Base-by-base conservation (phyloP, 30 jellyfish, hydroid and myxozoan genomes). In the Calvadosia cruxmelitensis region DNA sequence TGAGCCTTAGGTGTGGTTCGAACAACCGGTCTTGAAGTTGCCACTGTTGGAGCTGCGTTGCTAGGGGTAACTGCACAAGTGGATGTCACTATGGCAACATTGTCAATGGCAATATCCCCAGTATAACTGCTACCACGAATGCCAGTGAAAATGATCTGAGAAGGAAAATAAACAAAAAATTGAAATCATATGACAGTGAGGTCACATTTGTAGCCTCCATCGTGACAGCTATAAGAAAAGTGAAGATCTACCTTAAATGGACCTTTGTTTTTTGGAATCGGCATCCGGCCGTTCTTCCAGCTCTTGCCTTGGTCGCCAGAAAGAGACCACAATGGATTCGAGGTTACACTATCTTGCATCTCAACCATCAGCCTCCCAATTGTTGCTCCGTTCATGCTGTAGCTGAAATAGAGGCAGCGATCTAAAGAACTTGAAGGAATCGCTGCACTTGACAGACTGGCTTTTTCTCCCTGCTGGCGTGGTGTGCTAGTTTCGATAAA, bases 401-500 rank as follows among this genome's bases (percentile, higher is more conserved):
- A 85, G 81, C 85, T 73, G 61, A 85, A 85, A 29, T 31, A 33
- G 33, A 85, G 33, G 36, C 95, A 78, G 0, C 95, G 79, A n/a
- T 75, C 67, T 0, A 33, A 24, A 0, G 78, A 16, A 0, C 76
- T 28, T 5, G 70, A 68, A 35, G 76, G 76, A 35, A 78, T 30
- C 16, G 26, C 29, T 2, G 76, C 64, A 29, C 94, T 70, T 5
- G 75, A 49, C 1, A 85, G 75, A 29, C 33, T 69, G 20, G 95
- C 95, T 1, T 34, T 64, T 32, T 78, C 74, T 34, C 78, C 93
- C 16, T 31, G 34, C 24, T 29, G 53, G 27, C 66, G 74, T 34
- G 93, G 93, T 15, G 80, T 3, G 75, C 93, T 78, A 27, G 93
- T 52, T 36, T 85, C 95, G 42, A 85, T 49, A 82, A 0, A 85